Conservation (phyloP, 1,140 invertebrate genomes). For the Caenorhabditis inopinata region DNA sequence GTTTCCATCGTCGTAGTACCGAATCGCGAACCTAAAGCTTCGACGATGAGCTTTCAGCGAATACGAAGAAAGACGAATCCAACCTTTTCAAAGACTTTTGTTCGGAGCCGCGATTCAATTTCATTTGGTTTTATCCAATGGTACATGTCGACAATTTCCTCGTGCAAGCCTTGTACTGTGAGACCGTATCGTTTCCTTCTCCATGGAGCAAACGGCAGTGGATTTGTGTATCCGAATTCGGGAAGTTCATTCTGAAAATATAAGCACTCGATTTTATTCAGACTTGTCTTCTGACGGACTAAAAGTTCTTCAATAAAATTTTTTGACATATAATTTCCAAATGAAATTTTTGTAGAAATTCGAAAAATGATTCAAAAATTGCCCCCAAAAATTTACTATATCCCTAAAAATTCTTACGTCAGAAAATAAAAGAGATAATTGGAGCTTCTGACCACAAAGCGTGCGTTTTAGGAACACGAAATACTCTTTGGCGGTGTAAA, state of each 20-base stretch:
- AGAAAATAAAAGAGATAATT: no score
- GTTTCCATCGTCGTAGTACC: slow-evolving; percentile 6
- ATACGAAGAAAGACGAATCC: background rate
- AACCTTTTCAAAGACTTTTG: slow-evolving; percentile 35
- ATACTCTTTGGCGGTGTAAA: no score
- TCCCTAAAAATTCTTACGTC: no score
- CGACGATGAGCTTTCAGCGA: background rate
- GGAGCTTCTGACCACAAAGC: no score
- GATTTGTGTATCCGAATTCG: background rate
- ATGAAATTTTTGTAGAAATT: no score
- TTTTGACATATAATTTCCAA: no score
- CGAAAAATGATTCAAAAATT: no score
- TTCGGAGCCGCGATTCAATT: slow-evolving; percentile 43
- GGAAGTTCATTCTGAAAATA: background rate
- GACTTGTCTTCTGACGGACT: no score
- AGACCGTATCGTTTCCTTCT: slow-evolving; percentile 9
- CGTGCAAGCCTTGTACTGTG: slow-evolving; percentile 48
- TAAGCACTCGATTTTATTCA: no score
- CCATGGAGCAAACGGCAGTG: background rate
- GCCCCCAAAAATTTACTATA: no score
- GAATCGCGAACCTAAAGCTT: slow-evolving; percentile 19
- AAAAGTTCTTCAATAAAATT: no score
- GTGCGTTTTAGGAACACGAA: no score
- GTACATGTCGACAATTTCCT: slow-evolving; percentile 57
- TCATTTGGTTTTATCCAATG: slow-evolving; percentile 53